Conservation (phyloP, 2,888 invertebrate genomes). For the Nemurella pictetii region DNA sequence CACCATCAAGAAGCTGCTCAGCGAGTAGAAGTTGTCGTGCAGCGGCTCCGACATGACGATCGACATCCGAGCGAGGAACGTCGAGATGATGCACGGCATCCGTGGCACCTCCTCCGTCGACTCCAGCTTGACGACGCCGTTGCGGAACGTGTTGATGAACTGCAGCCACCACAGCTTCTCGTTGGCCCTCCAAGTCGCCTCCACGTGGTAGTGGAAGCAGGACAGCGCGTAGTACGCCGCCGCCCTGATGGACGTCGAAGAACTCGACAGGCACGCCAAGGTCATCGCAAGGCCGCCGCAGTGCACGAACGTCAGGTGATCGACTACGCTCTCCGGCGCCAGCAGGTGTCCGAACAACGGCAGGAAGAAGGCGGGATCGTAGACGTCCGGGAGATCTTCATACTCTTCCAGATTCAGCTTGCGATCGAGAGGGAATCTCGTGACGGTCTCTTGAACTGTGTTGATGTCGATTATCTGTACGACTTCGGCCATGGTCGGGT, state of each 20-base stretch:
- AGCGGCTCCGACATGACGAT: constrained; percentile 73
- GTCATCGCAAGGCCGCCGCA: constrained; percentile 71
- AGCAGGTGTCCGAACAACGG: constrained; percentile 75
- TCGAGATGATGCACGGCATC: constrained; percentile 63
- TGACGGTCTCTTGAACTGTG: constrained; percentile 67
- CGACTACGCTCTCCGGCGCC: constrained; percentile 72
- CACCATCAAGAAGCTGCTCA: constrained; percentile 77
- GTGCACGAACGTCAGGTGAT: constrained; percentile 69
- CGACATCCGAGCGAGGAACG: constrained; percentile 72
- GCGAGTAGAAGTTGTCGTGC: constrained; percentile 73
- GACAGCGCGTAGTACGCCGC: constrained; percentile 75
- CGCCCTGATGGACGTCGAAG: constrained; percentile 66
- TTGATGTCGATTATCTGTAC: constrained; percentile 70
- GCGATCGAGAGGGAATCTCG: constrained; percentile 69
- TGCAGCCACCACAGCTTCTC: constrained; percentile 69
- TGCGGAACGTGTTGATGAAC: constrained; percentile 67
- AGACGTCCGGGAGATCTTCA: constrained; percentile 54
- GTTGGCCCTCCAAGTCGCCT: constrained; percentile 63
- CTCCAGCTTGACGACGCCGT: constrained; percentile 57
- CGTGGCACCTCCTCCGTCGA: constrained; percentile 48
- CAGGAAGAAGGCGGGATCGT: constrained; percentile 82
- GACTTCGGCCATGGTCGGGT: constrained; percentile 72
- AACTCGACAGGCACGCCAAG: constrained; percentile 70
- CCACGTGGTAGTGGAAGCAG: constrained; percentile 73
- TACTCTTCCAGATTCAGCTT: constrained; percentile 55